These are phyloP conservation scores for Probaryconus sp. DNA, from an alignment of 1,140 invertebrate genomes.

Conservation along the genomic window DNA sequence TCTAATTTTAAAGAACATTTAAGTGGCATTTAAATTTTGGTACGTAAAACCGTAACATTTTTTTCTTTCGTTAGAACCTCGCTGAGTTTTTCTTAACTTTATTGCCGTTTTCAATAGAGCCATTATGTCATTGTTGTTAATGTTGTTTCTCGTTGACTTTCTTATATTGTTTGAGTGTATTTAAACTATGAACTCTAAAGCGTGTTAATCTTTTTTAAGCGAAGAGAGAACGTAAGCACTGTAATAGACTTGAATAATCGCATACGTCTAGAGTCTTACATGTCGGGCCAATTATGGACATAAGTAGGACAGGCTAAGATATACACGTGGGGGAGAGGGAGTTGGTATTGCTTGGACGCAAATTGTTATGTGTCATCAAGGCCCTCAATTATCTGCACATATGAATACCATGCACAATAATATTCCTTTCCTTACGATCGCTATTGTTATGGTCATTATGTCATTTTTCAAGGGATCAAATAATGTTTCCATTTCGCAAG, in stretches of 20 bases:
- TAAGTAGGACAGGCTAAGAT: constrained; percentile 41
- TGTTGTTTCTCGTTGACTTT: too few species aligned
- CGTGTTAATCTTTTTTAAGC: too few species aligned
- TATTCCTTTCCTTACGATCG: not conserved
- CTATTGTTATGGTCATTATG: constrained; percentile 24
- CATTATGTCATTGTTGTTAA: too few species aligned
- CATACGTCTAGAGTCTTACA: constrained; percentile 11
- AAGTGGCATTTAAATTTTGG: too few species aligned
- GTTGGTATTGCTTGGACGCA: constrained; percentile 20
- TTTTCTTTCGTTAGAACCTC: too few species aligned
- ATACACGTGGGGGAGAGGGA: constrained; percentile 14
- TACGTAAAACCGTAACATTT: too few species aligned
- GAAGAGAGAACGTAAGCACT: not conserved
- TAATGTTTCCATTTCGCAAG: too few species aligned
- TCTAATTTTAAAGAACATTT: not conserved
- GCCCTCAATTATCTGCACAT: constrained; percentile 18
- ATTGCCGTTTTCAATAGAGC: too few species aligned
- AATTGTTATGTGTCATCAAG: constrained; percentile 26
- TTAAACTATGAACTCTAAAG: too few species aligned
- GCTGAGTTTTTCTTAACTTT: too few species aligned
- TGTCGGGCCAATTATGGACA: constrained; percentile 25
- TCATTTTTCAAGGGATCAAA: constrained; percentile 22
- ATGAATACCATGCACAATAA: constrained; percentile 8
- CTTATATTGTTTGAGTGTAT: too few species aligned
- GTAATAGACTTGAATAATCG: not conserved